Percentiles rank a stretch among this genome's conserved stretches.
Conservation (phyloP, 92 coral and sea anemone species). For the Blastomussa wellsi region DNA sequence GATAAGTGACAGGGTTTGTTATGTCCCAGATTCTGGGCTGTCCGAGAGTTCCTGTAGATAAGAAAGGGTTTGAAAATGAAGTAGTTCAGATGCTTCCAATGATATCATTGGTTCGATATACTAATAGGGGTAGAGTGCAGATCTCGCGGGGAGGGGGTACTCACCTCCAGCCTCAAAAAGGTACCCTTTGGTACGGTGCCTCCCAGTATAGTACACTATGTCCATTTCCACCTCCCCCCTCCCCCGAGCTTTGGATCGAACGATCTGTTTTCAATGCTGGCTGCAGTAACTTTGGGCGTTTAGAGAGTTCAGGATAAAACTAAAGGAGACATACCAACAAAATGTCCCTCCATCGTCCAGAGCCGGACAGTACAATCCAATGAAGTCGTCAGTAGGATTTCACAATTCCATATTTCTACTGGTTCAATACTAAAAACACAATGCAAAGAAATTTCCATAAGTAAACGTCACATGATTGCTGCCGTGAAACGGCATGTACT, state of each 20-base stretch:
- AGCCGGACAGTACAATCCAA: conserved; percentile 90
- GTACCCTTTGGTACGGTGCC: not conserved
- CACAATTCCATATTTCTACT: conserved; percentile 65
- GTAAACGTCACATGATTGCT: not conserved
- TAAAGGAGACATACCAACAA: conserved; percentile 62
- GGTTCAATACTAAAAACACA: conserved; percentile 75
- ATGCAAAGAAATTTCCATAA: not conserved
- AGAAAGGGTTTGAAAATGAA: not conserved
- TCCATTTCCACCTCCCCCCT: too few relatives aligned
- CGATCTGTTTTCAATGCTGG: not conserved
- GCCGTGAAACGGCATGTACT: too few relatives aligned
- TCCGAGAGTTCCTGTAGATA: conserved; percentile 86
- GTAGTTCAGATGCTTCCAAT: not conserved
- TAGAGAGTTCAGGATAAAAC: not conserved
- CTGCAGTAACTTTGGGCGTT: not conserved
- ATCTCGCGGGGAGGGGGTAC: not conserved
- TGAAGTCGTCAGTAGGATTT: conserved; percentile 79
- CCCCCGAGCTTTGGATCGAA: not conserved
- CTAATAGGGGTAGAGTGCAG: not conserved
- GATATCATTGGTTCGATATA: not conserved
- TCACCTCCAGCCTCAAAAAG: too few relatives aligned
- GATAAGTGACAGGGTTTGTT: conserved; percentile 77
- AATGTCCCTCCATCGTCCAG: conserved; percentile 97
- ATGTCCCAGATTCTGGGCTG: conserved; percentile 98
- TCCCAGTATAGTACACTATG: not conserved